Base-by-base conservation (phyloP, 1,140 invertebrate species). In the Colletes latitarsis region DNA sequence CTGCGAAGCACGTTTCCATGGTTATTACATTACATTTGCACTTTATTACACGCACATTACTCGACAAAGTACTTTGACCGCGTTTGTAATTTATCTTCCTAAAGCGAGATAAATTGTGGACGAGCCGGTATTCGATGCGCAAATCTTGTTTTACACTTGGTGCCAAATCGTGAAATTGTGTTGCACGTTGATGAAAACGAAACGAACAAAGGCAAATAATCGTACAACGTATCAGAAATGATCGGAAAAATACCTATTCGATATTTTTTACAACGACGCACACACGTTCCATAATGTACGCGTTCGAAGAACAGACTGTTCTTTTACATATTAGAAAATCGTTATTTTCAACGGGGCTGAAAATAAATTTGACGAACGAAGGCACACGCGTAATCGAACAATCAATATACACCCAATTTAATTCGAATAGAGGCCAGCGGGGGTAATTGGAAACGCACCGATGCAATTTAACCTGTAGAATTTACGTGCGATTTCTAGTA, bases 361-460 rank as follows among this genome's bases (percentile, higher is more conserved):
- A 76, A 81, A 81, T 76, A 76, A 76, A 81, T 81, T 69, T 68
- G 64, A 57, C 21, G 72, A 74, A 49, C 63, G 43, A 72, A 72
- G 49, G 62, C 76, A 10, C 12, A 1, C 8, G 52, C n/a, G 64
- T 68, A 77, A 81, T 68, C 64, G 64, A 81, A 77, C 49, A 69
- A 77, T 81, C 71, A 57, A 81, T 77, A 73, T 58, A 73, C 64
- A 79, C 64, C 64, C 62, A 69, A 49, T 82, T 72, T 53, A 77
- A 66, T 62, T 68, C 41, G 76, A 73, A 73, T 67, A 46, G 63
- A 68, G 76, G 73, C 53, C 80, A 53, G 55, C 46, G 43, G 60
- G 68, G 58, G 55, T 79, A 74, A 73, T 72, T 82, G 77, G 69
- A 82, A 82, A 78, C 78, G 57, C 64, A 39, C 19, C 60, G 62